These are phyloP conservation scores for Loxodonta africana DNA, from an alignment of 2,113 vertebrate species.

Conservation along the genomic window DNA sequence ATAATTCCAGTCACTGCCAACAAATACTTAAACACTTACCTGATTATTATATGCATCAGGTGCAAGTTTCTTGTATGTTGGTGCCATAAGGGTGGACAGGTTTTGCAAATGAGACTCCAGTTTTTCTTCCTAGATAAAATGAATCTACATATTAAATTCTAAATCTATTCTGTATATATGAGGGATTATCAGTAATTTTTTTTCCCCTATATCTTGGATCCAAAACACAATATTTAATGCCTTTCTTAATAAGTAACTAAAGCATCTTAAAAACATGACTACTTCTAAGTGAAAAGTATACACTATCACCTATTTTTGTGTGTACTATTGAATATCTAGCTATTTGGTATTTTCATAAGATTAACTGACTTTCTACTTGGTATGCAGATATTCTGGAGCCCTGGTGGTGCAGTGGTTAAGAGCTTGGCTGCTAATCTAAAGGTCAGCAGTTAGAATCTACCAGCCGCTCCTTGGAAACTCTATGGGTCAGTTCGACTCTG, in stretches of 20 bases:
- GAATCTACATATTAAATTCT: constrained; percentile 66
- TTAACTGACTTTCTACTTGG: not conserved
- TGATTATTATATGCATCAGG: constrained; percentile 98
- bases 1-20: not conserved
- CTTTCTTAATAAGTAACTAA: not conserved
- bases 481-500: too few relatives aligned
- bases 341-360: not conserved
- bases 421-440: too few relatives aligned
- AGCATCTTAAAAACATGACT: not conserved
- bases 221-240: not conserved
- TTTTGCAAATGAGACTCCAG: constrained; percentile 95
- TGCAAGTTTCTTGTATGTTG: constrained; percentile 96
- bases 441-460: too few relatives aligned
- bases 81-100: constrained; percentile 95
- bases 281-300: constrained; percentile 13
- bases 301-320: not conserved
- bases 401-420: too few relatives aligned
- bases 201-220: not conserved
- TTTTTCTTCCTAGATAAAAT: constrained; percentile 93
- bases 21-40: constrained; percentile 86
- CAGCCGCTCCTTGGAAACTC: too few relatives aligned
- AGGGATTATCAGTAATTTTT: not conserved
- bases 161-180: not conserved
- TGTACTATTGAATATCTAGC: not conserved
- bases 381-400: not conserved